These are phyloP conservation scores for Hoplias malabaricus DNA, from an alignment of 2,113 vertebrate genomes.

Conservation along the genomic window DNA sequence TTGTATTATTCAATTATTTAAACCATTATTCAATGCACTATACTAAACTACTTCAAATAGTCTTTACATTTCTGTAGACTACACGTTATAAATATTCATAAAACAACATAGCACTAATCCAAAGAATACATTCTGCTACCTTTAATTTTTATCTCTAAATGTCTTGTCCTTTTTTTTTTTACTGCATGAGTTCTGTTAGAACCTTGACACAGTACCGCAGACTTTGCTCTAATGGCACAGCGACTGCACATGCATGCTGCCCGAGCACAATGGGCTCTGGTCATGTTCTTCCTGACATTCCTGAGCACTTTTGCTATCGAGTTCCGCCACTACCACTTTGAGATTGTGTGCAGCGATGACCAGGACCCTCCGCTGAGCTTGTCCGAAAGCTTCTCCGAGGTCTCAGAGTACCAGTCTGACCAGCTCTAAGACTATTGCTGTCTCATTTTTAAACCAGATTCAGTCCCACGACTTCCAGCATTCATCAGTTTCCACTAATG, in stretches of 20 bases:
- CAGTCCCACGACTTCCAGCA: not conserved
- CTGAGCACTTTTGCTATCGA: constrained; percentile 85
- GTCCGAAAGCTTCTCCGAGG: constrained; percentile 75
- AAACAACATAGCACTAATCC: too few species aligned
- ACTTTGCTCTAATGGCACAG: constrained; percentile 77
- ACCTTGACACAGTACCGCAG: constrained; percentile 76
- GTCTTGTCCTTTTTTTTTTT: not conserved
- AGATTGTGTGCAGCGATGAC: constrained; percentile 77
- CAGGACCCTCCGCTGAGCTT: constrained; percentile 75
- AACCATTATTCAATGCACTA: too few species aligned
- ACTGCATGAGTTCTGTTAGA: not conserved
- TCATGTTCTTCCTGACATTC: constrained; percentile 88
- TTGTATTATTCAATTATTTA: too few species aligned
- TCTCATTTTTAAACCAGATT: not conserved
- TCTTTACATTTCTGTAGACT: too few species aligned
- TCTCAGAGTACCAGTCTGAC: constrained; percentile 70
- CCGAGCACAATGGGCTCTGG: constrained; percentile 85
- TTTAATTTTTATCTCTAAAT: too few species aligned
- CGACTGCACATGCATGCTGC: constrained; percentile 78
- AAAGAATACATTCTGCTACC: too few species aligned
- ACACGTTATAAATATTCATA: too few species aligned
- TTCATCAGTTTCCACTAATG: constrained; percentile 30
- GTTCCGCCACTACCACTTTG: constrained; percentile 85
- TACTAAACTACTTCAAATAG: too few species aligned
- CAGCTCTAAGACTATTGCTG: constrained; percentile 31